Evolutionary conservation across 2,797 vertebrate genomes (phyloP).

Genomic region (Aplochiton taeniatus): DNA sequence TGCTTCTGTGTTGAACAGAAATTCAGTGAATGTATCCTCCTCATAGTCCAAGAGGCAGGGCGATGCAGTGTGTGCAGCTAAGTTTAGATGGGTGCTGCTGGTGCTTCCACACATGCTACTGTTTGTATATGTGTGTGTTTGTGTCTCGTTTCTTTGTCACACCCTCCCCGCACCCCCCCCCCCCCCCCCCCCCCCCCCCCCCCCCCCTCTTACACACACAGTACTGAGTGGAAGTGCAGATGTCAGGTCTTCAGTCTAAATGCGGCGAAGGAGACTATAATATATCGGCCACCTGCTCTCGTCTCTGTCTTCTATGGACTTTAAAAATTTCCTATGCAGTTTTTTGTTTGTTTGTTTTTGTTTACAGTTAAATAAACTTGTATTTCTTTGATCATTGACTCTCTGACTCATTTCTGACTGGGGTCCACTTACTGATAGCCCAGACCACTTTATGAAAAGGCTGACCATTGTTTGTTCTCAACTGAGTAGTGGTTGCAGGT

Average conservation of each 20-base stretch:
- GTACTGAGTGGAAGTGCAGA: constrained; percentile 60
- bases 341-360: too few species aligned
- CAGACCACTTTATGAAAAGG: too few species aligned
- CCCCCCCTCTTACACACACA: constrained; percentile 19
- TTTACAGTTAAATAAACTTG: constrained; percentile 96
- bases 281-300: constrained; percentile 77
- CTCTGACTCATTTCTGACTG: constrained; percentile 10
- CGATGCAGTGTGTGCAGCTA: constrained; percentile 76
- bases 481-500: too few species aligned
- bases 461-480: too few species aligned
- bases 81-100: constrained; percentile 73
- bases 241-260: constrained; percentile 76
- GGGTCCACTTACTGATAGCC: too few species aligned
- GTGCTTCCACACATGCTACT: constrained; percentile 41
- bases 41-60: constrained; percentile 85
- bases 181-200: constrained; percentile 16
- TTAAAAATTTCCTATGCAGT: constrained; percentile 99
- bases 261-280: constrained; percentile 80
- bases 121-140: constrained; percentile 29
- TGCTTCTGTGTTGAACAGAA: constrained; percentile 62
- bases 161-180: constrained; percentile 33
- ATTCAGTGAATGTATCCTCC: constrained; percentile 91
- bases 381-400: constrained; percentile 74
- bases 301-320: constrained; percentile 92
- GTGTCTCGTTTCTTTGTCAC: constrained; percentile 21